Conservation (phyloP, 2,888 invertebrate genomes). For the Eupsilia transversa region DNA sequence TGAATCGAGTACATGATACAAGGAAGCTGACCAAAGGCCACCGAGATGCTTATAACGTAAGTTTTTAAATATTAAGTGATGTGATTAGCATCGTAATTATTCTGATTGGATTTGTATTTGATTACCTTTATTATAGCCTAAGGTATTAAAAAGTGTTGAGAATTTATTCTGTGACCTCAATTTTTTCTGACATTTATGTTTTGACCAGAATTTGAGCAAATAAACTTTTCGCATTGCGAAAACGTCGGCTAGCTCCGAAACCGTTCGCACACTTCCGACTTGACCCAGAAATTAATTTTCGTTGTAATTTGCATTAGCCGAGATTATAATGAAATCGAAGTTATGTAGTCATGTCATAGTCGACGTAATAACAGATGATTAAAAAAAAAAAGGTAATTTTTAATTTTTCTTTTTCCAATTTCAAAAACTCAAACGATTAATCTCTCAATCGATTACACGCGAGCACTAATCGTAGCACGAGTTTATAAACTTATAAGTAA, state of each 20-base stretch:
- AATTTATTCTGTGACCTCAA: slow-evolving; percentile 39
- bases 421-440: slow-evolving; percentile 20
- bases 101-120: slow-evolving; percentile 55
- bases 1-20: slow-evolving; percentile 83
- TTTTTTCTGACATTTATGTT: slow-evolving; percentile 37
- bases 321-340: slow-evolving; percentile 17
- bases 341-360: slow-evolving; percentile 23
- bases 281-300: slow-evolving; percentile 64
- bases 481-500: slow-evolving; percentile 27
- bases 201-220: slow-evolving; percentile 36
- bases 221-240: slow-evolving; percentile 60
- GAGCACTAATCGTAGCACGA: slow-evolving; percentile 25
- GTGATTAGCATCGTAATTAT: slow-evolving; percentile 74
- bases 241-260: slow-evolving; percentile 41
- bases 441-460: slow-evolving; percentile 33
- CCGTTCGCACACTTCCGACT: slow-evolving; percentile 51
- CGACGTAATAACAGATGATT: slow-evolving; percentile 33
- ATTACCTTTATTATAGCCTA: slow-evolving; percentile 21
- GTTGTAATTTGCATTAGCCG: slow-evolving; percentile 48
- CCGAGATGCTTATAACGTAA: slow-evolving; percentile 88
- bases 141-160: background rate
- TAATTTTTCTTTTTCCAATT: background rate
- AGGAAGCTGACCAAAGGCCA: slow-evolving; percentile 80
- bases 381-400: background rate
- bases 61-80: slow-evolving; percentile 71